Percentiles rank a stretch among this genome's conserved stretches.
These are phyloP conservation scores for Cynodonichthys magdalenae DNA, from an alignment of 2,797 vertebrate genomes.

Conservation along the genomic window DNA sequence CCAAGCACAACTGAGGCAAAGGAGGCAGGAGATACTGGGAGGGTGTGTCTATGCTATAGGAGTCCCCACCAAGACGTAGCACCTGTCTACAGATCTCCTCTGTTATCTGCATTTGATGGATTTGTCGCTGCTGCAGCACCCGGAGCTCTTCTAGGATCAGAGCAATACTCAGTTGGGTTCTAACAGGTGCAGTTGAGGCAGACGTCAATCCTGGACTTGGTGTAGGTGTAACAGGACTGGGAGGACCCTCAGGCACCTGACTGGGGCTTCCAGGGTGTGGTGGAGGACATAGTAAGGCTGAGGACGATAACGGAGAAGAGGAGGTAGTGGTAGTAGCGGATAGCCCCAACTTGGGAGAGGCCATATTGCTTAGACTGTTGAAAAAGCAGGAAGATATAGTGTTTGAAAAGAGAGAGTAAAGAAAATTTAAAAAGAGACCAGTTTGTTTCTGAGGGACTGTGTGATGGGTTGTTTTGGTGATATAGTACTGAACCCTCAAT, in stretches of 20 bases:
- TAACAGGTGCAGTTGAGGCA: constrained; percentile 73
- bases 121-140: constrained; percentile 91
- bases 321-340: constrained; percentile 82
- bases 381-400: constrained; percentile 27
- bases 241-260: constrained; percentile 84
- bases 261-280: constrained; percentile 86
- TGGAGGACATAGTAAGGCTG: constrained; percentile 79
- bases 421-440: constrained; percentile 38
- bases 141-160: constrained; percentile 91
- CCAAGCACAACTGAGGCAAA: constrained; percentile 82
- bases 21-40: constrained; percentile 75
- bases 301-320: constrained; percentile 78
- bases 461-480: constrained; percentile 41
- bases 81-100: constrained; percentile 93
- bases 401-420: constrained; percentile 30
- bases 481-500: constrained; percentile 43
- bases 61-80: constrained; percentile 83
- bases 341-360: constrained; percentile 83
- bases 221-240: constrained; percentile 81
- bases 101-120: constrained; percentile 95
- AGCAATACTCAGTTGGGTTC: constrained; percentile 87
- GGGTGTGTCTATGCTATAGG: constrained; percentile 73
- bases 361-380: constrained; percentile 71
- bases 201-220: constrained; percentile 78
- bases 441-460: constrained; percentile 41